phyloP scores from a whole-genome alignment of 2,797 vertebrate genomes.

The Crypturellus tataupa region DNA sequence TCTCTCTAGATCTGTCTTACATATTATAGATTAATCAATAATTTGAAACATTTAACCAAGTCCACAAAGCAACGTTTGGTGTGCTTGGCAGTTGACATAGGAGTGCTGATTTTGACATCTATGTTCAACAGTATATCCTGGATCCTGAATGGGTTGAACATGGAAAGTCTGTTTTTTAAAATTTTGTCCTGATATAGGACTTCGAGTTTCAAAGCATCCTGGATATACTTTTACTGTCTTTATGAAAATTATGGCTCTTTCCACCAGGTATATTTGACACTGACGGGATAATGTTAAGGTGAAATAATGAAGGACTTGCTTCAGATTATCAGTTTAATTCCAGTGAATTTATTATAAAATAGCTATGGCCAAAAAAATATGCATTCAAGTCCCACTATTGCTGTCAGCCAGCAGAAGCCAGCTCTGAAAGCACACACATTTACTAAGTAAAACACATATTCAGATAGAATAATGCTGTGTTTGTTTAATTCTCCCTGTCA shows the following conservation, averaged over 20 bases:
- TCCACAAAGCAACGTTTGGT: background rate
- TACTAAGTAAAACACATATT: background rate
- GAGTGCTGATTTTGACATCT: background rate
- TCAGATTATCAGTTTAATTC: background rate
- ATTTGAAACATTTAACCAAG: background rate
- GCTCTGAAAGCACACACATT: background rate
- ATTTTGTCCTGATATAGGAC: background rate
- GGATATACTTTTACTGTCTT: background rate
- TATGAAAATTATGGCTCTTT: background rate
- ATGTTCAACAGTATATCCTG: background rate
- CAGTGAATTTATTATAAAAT: background rate
- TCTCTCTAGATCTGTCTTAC: background rate
- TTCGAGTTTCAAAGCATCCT: background rate
- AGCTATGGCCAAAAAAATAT: background rate
- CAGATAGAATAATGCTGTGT: background rate
- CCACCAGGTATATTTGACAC: background rate
- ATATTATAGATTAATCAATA: rapidly evolving
- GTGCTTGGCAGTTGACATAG: background rate
- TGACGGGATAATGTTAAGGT: background rate
- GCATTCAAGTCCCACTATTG: background rate
- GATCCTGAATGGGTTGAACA: background rate
- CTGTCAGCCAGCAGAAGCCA: background rate
- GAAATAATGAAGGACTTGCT: background rate
- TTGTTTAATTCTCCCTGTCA: background rate
- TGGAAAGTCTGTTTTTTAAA: background rate